Percentiles rank a stretch among this genome's conserved stretches.
These are phyloP conservation scores for Meda fulgida DNA, from an alignment of 2,797 vertebrate genomes.

Conservation along the genomic window DNA sequence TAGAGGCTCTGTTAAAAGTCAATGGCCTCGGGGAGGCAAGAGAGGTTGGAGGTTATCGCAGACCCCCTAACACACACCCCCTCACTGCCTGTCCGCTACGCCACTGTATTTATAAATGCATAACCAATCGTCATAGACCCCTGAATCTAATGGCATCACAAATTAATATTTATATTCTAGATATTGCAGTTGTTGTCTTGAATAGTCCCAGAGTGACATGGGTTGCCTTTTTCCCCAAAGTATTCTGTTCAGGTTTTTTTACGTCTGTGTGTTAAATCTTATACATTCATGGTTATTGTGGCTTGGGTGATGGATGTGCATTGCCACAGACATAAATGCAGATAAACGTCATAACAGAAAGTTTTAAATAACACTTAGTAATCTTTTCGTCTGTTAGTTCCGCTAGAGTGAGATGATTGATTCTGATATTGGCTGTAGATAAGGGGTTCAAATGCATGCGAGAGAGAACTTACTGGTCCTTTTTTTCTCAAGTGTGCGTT, in stretches of 20 bases:
- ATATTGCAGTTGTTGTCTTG: background rate
- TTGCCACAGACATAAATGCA: background rate
- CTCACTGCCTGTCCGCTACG: no score
- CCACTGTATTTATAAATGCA: background rate
- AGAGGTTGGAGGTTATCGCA: no score
- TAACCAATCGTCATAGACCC: background rate
- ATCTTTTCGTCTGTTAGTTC: conserved; percentile 10
- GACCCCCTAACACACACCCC: no score
- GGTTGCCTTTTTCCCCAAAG: background rate
- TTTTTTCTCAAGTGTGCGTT: conserved; percentile 51
- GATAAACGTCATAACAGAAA: background rate
- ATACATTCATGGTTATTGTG: conserved; percentile 1
- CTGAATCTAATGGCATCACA: background rate
- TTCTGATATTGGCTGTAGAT: conserved; percentile 41
- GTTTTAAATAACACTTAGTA: conserved; percentile 5
- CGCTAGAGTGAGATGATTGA: conserved; percentile 28
- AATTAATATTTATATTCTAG: background rate
- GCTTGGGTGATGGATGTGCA: conserved; percentile 2
- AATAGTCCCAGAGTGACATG: background rate
- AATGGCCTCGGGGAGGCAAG: no score
- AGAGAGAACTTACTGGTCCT: conserved; percentile 46
- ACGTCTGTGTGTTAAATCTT: background rate
- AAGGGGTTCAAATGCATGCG: conserved; percentile 52
- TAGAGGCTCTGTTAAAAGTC: no score
- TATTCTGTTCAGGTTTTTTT: background rate